These are phyloP conservation scores for Rugalucina vietnamica DNA, from an alignment of 2,888 invertebrate genomes.

Conservation along the genomic window DNA sequence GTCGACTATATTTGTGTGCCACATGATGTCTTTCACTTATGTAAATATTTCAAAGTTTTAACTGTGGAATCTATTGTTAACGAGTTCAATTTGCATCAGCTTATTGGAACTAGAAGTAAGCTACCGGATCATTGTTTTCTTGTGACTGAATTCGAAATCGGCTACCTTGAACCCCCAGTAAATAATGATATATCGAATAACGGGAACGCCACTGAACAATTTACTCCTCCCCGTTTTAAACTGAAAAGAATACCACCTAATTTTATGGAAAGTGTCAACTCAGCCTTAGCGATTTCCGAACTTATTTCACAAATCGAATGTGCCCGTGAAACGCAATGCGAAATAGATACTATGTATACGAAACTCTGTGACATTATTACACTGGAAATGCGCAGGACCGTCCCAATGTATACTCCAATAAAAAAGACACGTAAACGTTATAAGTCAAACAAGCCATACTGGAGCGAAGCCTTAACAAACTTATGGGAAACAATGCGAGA, in stretches of 20 bases:
- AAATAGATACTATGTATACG: too few species aligned
- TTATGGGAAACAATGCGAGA: too few species aligned
- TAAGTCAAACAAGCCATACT: too few species aligned
- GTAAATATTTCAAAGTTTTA: slow-evolving; percentile 21
- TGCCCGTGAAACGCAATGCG: background rate
- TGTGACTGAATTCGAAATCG: background rate
- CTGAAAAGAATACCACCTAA: slow-evolving; percentile 1
- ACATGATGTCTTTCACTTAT: slow-evolving; percentile 18
- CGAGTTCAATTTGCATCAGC: background rate
- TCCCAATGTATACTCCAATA: slow-evolving; percentile 3
- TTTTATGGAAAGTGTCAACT: slow-evolving; percentile 7
- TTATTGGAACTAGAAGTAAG: slow-evolving; percentile 4
- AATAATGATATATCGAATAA: too few species aligned
- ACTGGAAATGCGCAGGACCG: background rate
- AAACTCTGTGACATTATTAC: too few species aligned
- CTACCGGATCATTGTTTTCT: background rate
- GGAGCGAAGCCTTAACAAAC: too few species aligned
- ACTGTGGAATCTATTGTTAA: slow-evolving; percentile 20
- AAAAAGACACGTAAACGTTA: slow-evolving; percentile 8
- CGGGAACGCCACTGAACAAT: too few species aligned
- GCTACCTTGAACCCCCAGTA: too few species aligned
- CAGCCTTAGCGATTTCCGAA: background rate
- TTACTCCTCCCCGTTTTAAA: background rate
- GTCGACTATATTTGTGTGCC: slow-evolving; percentile 38
- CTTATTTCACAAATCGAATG: slow-evolving; percentile 21